Conservation (phyloP, 2,113 vertebrate species). For the Peucedramus taeniatus region DNA sequence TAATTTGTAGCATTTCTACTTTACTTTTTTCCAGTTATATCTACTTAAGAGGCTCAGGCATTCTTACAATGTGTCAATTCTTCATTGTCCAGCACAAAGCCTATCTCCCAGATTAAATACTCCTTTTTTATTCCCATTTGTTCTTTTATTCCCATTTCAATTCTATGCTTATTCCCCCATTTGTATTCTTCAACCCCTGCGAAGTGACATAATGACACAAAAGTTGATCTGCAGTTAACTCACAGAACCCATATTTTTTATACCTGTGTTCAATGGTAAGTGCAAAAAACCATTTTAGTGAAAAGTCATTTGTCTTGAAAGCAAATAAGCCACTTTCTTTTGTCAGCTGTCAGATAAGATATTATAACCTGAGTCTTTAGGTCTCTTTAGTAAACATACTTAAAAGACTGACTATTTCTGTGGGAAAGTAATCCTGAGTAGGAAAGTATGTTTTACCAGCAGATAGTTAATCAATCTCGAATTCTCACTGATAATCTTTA, state of each 20-base stretch:
- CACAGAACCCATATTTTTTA: background rate
- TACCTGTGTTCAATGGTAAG: background rate
- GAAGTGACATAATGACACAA: background rate
- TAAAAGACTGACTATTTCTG: background rate
- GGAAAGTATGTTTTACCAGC: background rate
- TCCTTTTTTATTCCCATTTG: background rate
- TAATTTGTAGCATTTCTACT: background rate
- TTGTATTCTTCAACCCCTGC: background rate
- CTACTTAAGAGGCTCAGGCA: background rate
- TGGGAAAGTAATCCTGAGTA: background rate
- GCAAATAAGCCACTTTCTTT: background rate
- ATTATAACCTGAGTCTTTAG: background rate
- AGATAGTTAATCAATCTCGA: background rate
- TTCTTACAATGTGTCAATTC: background rate
- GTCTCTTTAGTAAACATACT: background rate
- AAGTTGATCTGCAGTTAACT: background rate
- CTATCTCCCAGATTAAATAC: background rate
- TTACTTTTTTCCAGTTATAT: background rate
- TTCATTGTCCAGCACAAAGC: background rate
- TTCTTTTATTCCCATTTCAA: background rate
- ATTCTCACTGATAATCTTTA: background rate
- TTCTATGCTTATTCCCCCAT: fast-evolving
- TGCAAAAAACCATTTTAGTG: background rate
- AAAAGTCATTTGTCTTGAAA: background rate
- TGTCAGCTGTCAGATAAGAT: background rate